phyloP scores from a whole-genome alignment of 2,113 vertebrate genomes.

The Fregetta grallaria region DNA sequence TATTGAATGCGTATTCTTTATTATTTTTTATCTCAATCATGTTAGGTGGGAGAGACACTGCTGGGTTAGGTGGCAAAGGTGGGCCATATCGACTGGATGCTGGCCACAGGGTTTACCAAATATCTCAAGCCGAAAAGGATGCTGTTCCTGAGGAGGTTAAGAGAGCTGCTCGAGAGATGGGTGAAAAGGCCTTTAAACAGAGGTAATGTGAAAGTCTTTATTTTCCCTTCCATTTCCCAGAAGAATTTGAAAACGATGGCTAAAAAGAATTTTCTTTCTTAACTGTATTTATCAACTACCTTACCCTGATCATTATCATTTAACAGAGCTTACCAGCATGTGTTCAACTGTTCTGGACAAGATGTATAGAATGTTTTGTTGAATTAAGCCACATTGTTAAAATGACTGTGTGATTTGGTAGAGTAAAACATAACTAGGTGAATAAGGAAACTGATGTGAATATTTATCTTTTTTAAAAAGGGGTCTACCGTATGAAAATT shows the following conservation, averaged over 20 bases:
- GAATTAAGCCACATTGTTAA: background rate
- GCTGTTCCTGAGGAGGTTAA: slow-evolving; percentile 90
- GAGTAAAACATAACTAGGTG: background rate
- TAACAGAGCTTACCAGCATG: background rate
- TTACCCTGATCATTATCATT: background rate
- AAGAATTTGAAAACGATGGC: background rate
- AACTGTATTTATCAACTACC: background rate
- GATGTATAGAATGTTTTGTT: background rate
- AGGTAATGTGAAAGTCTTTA: slow-evolving; percentile 63
- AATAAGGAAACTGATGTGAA: background rate
- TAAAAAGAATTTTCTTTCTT: background rate
- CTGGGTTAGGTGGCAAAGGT: slow-evolving; percentile 93
- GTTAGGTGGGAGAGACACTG: slow-evolving; percentile 93
- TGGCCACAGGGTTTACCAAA: slow-evolving; percentile 89
- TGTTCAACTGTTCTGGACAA: background rate
- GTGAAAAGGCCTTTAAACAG: slow-evolving; percentile 88
- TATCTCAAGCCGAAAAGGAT: slow-evolving; percentile 92
- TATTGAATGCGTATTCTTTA: background rate
- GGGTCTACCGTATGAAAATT: background rate
- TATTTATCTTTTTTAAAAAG: background rate
- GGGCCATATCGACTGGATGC: slow-evolving; percentile 92
- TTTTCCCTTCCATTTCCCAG: background rate
- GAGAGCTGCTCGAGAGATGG: slow-evolving; percentile 91
- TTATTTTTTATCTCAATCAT: background rate
- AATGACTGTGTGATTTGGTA: background rate